phyloP scores from a whole-genome alignment of 2,797 vertebrate species.

The Ictinia mississippiensis region DNA sequence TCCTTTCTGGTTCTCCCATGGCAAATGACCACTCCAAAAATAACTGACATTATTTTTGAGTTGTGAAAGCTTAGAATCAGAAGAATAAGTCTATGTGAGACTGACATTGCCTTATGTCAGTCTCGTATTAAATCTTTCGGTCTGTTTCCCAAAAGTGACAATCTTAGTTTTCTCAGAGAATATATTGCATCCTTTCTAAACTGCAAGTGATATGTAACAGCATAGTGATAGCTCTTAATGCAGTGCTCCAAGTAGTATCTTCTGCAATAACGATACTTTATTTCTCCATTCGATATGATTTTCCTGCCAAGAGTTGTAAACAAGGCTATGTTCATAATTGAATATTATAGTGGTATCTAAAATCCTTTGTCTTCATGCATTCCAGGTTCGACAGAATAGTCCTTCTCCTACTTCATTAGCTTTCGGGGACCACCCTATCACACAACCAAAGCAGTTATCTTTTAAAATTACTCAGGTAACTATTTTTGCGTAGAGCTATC shows the following conservation, averaged over 20 bases:
- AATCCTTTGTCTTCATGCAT: conserved; percentile 14
- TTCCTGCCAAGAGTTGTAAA: neutral
- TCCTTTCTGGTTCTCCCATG: neutral
- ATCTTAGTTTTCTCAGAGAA: neutral
- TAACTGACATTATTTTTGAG: neutral
- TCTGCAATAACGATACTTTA: neutral
- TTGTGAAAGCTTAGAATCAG: neutral
- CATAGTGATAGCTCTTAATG: neutral
- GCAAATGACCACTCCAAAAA: neutral
- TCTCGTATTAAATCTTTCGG: neutral
- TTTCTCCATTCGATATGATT: neutral
- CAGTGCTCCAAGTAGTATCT: neutral
- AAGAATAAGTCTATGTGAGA: neutral
- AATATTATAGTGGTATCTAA: neutral
- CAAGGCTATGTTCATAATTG: neutral
- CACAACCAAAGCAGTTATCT: conserved; percentile 92
- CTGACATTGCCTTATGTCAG: neutral
- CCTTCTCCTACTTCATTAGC: conserved; percentile 95
- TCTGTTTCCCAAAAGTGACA: neutral
- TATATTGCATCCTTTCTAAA: neutral
- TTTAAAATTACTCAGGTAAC: conserved; percentile 94
- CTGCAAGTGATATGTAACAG: neutral
- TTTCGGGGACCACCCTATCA: conserved; percentile 92
- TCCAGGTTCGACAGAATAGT: conserved; percentile 94
- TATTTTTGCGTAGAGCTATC: neutral